Percentiles rank a stretch among this genome's conserved stretches.
phyloP scores from a whole-genome alignment of 2,888 invertebrate genomes.

The Salticus scenicus region DNA sequence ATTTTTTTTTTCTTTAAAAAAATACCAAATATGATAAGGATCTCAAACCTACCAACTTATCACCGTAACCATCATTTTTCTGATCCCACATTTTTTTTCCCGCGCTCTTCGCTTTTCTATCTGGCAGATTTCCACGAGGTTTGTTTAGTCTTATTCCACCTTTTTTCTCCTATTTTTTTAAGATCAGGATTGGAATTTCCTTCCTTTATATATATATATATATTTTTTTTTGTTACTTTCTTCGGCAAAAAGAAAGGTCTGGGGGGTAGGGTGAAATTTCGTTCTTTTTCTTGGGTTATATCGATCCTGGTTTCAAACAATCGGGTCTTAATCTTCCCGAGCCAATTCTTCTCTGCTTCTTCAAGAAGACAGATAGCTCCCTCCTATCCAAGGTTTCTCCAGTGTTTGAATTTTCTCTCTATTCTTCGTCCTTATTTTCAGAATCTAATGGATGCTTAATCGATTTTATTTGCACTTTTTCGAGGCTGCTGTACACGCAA shows the following conservation, averaged over 20 bases:
- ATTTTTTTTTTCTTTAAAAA: too few species aligned
- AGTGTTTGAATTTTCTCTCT: conserved; percentile 61
- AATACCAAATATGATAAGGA: conserved; percentile 51
- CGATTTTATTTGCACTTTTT: conserved; percentile 33
- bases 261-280: conserved; percentile 16
- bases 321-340: conserved; percentile 67
- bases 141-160: conserved; percentile 67
- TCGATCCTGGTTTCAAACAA: conserved; percentile 69
- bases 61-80: conserved; percentile 67
- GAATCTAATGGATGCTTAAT: conserved; percentile 62
- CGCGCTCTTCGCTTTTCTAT: conserved; percentile 21
- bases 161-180: conserved; percentile 52
- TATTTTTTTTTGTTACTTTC: conserved; percentile 29
- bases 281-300: conserved; percentile 37
- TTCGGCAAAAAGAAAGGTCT: conserved; percentile 8
- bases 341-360: conserved; percentile 67
- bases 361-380: conserved; percentile 47
- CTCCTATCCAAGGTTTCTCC: conserved; percentile 36
- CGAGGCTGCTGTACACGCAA: too few species aligned
- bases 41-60: conserved; percentile 61
- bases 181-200: conserved; percentile 65
- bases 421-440: conserved; percentile 43
- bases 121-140: conserved; percentile 66
- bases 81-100: conserved; percentile 58
- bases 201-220: conserved; percentile 25